Base-by-base conservation (phyloP, 2,888 invertebrate species). In the Eurytoma adleriae region DNA sequence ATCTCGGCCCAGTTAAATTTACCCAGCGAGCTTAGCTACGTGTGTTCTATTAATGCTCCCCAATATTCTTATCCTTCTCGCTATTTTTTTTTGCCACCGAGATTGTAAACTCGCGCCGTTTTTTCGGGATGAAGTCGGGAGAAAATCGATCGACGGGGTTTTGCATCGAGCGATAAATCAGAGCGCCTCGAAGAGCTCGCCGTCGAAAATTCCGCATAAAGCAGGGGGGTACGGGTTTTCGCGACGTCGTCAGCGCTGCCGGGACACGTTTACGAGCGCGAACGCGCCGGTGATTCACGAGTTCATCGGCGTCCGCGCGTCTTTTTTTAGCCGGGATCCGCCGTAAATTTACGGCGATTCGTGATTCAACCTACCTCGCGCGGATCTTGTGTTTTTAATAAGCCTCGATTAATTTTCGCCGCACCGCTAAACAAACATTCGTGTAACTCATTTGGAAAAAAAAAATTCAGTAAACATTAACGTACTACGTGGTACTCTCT, bases 291-390 rank as follows among this genome's bases (percentile, higher is more conserved):
- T 83, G 78, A 83, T 83, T 83, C 83, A 79, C 82, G 81, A 71
- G 80, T 80, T 79, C 72, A 69, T 75, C 67, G 62, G 75, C 64
- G 40, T 52, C 54, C 66, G 82, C 80, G 52, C 78, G 78, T 80
- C 52, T 27, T 59, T 72, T 62, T 40, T 27, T 52, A 59, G n/a
- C 10, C 13, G 61, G 48, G 20, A n/a, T 59, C 61, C 16, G 75
- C 72, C 62, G 80, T 79, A 74, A 83, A 84, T 82, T 85, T 83
- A 84, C 83, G 30, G 30, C 30, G 30, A 30, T 30, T 4, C 30
- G 30, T 30, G 30, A 30, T 30, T 30, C 30, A 30, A 30, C 30
- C 3, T 30, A 30, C 30, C 30, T 4, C 30, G 30, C 30, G 30
- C 30, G 30, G 30, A 30, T 30, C 3, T 30, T 30, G 30, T 30